phyloP scores from a whole-genome alignment of 30 jellyfish, hydroid and myxozoan genomes.

The Chrysaora quinquecirrha region DNA sequence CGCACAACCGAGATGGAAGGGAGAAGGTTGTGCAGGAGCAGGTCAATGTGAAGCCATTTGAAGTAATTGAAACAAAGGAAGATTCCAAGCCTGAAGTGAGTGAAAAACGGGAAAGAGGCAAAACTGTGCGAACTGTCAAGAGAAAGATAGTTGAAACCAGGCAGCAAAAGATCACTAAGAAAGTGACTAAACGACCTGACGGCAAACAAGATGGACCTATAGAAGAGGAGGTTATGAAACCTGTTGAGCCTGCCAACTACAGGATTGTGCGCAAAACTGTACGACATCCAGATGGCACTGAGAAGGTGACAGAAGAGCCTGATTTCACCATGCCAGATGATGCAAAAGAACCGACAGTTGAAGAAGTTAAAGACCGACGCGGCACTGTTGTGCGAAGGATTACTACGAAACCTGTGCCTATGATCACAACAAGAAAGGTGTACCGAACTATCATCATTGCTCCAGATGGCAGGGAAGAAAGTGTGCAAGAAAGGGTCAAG shows the following conservation, averaged over 20 bases:
- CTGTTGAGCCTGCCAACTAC: slow-evolving; percentile 59
- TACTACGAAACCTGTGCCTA: slow-evolving; percentile 64
- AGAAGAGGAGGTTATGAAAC: slow-evolving; percentile 44
- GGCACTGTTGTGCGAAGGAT: slow-evolving; percentile 69
- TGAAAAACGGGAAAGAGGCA: slow-evolving; percentile 21
- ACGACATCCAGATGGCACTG: slow-evolving; percentile 62
- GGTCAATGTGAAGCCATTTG: slow-evolving; percentile 7
- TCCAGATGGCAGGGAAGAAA: slow-evolving; percentile 60
- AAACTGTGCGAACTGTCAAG: neutral
- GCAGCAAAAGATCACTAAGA: slow-evolving; percentile 3
- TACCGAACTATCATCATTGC: slow-evolving; percentile 60
- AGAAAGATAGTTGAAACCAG: slow-evolving; percentile 14
- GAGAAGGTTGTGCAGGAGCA: neutral
- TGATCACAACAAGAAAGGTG: slow-evolving; percentile 55
- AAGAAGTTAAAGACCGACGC: slow-evolving; percentile 69
- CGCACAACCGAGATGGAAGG: neutral
- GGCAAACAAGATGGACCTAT: slow-evolving; percentile 19
- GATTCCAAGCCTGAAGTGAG: slow-evolving; percentile 31
- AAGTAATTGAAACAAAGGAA: slow-evolving; percentile 16
- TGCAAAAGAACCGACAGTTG: slow-evolving; percentile 57
- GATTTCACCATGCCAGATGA: slow-evolving; percentile 75
- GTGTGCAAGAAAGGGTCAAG: slow-evolving; percentile 44
- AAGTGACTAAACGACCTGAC: slow-evolving; percentile 10
- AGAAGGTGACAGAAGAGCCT: slow-evolving; percentile 73
- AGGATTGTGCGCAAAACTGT: slow-evolving; percentile 37